A percentile compares a stretch with the other conserved stretches of the same genome.
phyloP scores from a whole-genome alignment of 2,113 vertebrate genomes.

The Gadus chalcogrammus region DNA sequence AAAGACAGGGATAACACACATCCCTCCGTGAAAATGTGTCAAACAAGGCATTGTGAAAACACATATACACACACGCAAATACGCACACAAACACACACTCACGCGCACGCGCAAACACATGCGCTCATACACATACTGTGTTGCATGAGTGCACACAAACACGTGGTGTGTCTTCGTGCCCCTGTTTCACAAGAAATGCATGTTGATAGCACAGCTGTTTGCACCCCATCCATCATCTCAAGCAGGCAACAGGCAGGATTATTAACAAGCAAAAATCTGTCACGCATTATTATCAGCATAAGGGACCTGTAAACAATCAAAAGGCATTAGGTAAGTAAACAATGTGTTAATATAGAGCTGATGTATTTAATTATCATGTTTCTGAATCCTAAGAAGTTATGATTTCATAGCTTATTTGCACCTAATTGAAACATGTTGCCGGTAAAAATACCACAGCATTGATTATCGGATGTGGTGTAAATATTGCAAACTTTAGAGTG shows the following conservation, averaged over 20 bases:
- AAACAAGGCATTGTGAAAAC: conserved; percentile 64
- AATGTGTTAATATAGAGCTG: conserved; percentile 66
- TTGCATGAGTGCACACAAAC: conserved; percentile 10
- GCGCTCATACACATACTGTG: neutral
- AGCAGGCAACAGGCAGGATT: conserved; percentile 72
- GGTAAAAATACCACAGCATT: conserved; percentile 21
- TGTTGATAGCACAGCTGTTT: conserved; percentile 75
- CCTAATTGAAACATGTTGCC: conserved; percentile 49
- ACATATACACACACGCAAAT: conserved; percentile 3
- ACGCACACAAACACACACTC: conserved; percentile 12
- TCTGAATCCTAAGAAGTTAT: conserved; percentile 56
- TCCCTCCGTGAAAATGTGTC: conserved; percentile 66
- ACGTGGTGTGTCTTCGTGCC: conserved; percentile 55
- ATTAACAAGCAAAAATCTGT: conserved; percentile 74
- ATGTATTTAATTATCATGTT: conserved; percentile 61
- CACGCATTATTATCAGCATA: conserved; percentile 68
- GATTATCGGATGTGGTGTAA: conserved; percentile 35
- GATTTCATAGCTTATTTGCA: conserved; percentile 66
- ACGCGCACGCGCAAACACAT: neutral
- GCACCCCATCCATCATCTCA: conserved; percentile 73
- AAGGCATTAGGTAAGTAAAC: conserved; percentile 56
- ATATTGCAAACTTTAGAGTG: conserved; percentile 4
- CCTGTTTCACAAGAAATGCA: conserved; percentile 73
- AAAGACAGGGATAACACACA: conserved; percentile 74
- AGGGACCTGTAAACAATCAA: conserved; percentile 57